Percentiles rank a stretch among this genome's conserved stretches.
Conservation (phyloP, 2,797 vertebrate species). For the Esox lucius region DNA sequence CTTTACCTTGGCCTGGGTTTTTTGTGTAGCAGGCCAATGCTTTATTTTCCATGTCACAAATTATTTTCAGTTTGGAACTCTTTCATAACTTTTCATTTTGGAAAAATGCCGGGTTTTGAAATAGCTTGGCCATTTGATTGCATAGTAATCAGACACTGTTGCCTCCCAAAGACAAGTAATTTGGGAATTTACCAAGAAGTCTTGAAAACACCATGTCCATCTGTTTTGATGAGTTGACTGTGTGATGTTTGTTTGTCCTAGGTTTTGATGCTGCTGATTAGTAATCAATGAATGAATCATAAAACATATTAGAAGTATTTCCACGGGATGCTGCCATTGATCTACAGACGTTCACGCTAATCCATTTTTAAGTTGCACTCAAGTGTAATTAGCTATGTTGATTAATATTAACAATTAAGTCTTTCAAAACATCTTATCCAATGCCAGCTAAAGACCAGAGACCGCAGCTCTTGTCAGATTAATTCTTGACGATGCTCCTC, state of each 20-base stretch:
- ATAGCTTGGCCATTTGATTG: not conserved
- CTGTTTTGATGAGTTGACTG: constrained; percentile 59
- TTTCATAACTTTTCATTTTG: constrained; percentile 59
- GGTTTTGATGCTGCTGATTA: constrained; percentile 61
- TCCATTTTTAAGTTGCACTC: constrained; percentile 66
- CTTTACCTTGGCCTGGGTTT: not conserved
- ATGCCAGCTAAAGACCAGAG: constrained; percentile 64
- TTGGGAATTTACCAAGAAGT: constrained; percentile 25
- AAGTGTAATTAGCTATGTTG: constrained; percentile 68
- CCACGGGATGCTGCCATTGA: constrained; percentile 45
- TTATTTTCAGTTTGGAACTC: constrained; percentile 23
- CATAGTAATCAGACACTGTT: constrained; percentile 21
- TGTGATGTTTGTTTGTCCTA: constrained; percentile 63
- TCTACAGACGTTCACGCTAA: constrained; percentile 38
- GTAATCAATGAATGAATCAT: constrained; percentile 70
- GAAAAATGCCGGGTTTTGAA: constrained; percentile 46
- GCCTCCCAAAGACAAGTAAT: constrained; percentile 41
- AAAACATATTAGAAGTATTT: constrained; percentile 49
- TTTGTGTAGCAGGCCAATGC: not conserved
- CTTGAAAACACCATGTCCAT: constrained; percentile 48
- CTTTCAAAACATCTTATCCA: constrained; percentile 70
- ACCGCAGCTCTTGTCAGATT: constrained; percentile 53
- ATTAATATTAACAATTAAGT: constrained; percentile 78
- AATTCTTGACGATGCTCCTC: constrained; percentile 56
- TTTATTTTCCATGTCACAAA: constrained; percentile 25